Conservation (phyloP, 2,113 vertebrate genomes). For the Pseudorectes ferrugineus region DNA sequence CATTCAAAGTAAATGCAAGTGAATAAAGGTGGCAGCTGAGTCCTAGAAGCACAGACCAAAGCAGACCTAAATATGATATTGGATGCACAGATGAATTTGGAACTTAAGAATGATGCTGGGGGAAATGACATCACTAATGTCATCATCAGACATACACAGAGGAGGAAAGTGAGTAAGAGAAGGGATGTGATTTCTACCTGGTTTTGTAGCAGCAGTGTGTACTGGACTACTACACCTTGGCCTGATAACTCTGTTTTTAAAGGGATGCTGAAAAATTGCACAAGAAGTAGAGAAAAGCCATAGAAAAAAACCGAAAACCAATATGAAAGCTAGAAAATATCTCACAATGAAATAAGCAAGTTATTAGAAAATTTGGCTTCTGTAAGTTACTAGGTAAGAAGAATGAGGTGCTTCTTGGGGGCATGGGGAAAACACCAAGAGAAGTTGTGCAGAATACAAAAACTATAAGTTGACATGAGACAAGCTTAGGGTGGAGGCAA, state of each 20-base stretch:
- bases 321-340: neutral
- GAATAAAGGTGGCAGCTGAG: neutral
- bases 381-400: neutral
- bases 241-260: neutral
- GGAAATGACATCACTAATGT: neutral
- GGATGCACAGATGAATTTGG: neutral
- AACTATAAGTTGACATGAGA: neutral
- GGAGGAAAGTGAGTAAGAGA: neutral
- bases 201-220: neutral
- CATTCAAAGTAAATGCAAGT: neutral
- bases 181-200: neutral
- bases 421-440: neutral
- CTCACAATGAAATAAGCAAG: neutral
- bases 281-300: neutral
- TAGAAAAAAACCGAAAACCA: accelerated
- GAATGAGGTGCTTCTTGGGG: neutral
- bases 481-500: neutral
- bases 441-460: neutral
- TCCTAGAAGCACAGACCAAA: neutral
- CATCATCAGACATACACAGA: neutral
- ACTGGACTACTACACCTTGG: neutral
- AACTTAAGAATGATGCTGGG: neutral
- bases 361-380: neutral
- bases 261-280: neutral
- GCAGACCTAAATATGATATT: neutral